phyloP scores from a whole-genome alignment of 2,888 invertebrate genomes.

The Epiblema foenella region DNA sequence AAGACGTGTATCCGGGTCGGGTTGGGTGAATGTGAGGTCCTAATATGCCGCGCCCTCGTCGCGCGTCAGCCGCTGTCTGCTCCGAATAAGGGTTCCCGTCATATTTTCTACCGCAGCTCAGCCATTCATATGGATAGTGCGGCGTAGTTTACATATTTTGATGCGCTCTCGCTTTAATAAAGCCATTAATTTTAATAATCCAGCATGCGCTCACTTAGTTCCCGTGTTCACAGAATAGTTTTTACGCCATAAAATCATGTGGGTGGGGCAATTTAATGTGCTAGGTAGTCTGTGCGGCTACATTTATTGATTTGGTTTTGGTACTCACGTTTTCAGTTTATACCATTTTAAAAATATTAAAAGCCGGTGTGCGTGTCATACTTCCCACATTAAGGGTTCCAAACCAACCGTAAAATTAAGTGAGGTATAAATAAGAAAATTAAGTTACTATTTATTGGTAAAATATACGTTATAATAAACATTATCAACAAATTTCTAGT shows the following conservation, averaged over 20 bases:
- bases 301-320: neutral
- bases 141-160: constrained; percentile 76
- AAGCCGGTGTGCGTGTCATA: too few relatives aligned
- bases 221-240: constrained; percentile 56
- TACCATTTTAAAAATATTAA: too few relatives aligned
- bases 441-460: too few relatives aligned
- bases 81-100: constrained; percentile 68
- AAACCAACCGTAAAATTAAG: too few relatives aligned
- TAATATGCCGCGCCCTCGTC: constrained; percentile 71
- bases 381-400: too few relatives aligned
- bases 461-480: too few relatives aligned
- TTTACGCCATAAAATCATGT: constrained; percentile 43
- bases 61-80: constrained; percentile 74
- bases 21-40: constrained; percentile 69
- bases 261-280: constrained; percentile 7
- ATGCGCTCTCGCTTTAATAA: constrained; percentile 66
- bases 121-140: constrained; percentile 73
- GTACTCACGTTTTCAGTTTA: neutral
- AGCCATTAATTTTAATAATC: constrained; percentile 75
- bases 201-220: constrained; percentile 55
- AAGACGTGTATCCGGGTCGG: constrained; percentile 71
- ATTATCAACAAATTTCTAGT: too few relatives aligned
- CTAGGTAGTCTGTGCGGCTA: neutral
- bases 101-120: constrained; percentile 69
- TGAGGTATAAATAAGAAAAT: too few relatives aligned